Base-by-base conservation (phyloP, 2,888 invertebrate species). In the Subacronicta megacephala region DNA sequence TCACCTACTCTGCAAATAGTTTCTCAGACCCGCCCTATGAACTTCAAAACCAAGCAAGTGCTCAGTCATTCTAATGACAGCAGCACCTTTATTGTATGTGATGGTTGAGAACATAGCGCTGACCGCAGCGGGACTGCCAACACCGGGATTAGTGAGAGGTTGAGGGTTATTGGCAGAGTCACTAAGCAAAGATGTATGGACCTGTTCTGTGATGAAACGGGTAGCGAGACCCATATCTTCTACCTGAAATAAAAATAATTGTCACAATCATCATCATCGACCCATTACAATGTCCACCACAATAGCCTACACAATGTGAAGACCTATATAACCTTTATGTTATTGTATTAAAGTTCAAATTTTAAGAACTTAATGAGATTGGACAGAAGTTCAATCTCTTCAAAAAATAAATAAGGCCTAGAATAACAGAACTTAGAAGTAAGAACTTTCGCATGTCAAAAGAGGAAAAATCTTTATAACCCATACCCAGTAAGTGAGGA, bases 171-270 rank as follows among this genome's bases (percentile, higher is more conserved):
- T 82, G 0, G 93, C 87, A n/a, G 96, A 95, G 77, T 97, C 97
- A 61, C 84, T 83, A 0, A 88, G 86, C 52, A 97, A 90, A 5
- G 96, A 95, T 0, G 92, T 84, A 67, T 97, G 97, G 0, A 97
- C 72, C 80, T 96, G 96, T 54, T 96, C 96, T 0, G 95, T 90
- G 0, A 97, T 95, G 76, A 97, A 97, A 75, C 97, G 96, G 7
- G 95, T 95, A 18, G 95, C 95, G 55, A 97, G 81, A 33, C 95
- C 95, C 96, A 96, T 96, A 0, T 87, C 88, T 72, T 96, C 95
- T n/a, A 96, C 95, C 96, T 96, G 50, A 17, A 64, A 53, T 17
- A 2, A 47, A 26, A 46, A 42, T 9, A n/a, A 23, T 9, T 7
- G 9, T 23, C 9, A 7, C 23, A 4, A 10, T 26, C n/a, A n/a